A percentile compares a stretch with the other conserved stretches of the same genome.
Evolutionary conservation across 2,113 vertebrate species (phyloP).

Genomic region (Suncus etruscus): DNA sequence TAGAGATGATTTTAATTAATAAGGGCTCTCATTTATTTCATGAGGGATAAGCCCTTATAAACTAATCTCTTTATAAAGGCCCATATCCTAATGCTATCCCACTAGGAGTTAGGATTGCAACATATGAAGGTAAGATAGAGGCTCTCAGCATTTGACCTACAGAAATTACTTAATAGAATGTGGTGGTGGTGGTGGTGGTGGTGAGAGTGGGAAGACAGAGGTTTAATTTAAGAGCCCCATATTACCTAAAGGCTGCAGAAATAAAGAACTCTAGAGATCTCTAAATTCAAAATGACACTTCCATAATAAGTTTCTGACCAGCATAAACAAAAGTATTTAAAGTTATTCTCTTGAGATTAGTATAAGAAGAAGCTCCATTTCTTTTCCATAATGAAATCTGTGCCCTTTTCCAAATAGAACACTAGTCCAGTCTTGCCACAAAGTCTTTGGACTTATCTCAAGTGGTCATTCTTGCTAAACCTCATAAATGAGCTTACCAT

Average conservation of each 20-base stretch:
- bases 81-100: neutral
- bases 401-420: neutral
- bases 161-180: neutral
- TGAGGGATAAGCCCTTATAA: neutral
- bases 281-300: neutral
- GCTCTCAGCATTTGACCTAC: neutral
- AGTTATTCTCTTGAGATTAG: neutral
- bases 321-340: neutral
- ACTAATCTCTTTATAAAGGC: neutral
- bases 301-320: neutral
- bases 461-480: neutral
- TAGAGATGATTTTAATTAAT: neutral
- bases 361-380: neutral
- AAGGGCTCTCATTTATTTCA: neutral
- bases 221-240: neutral
- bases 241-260: neutral
- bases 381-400: neutral
- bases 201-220: rapidly evolving
- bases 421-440: neutral
- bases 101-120: neutral
- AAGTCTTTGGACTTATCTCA: neutral
- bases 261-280: neutral
- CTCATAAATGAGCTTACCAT: neutral
- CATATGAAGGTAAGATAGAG: neutral
- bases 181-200: neutral